These are phyloP conservation scores for Drosophila pruinosa DNA, from an alignment of 1,140 invertebrate species.

Conservation along the genomic window DNA sequence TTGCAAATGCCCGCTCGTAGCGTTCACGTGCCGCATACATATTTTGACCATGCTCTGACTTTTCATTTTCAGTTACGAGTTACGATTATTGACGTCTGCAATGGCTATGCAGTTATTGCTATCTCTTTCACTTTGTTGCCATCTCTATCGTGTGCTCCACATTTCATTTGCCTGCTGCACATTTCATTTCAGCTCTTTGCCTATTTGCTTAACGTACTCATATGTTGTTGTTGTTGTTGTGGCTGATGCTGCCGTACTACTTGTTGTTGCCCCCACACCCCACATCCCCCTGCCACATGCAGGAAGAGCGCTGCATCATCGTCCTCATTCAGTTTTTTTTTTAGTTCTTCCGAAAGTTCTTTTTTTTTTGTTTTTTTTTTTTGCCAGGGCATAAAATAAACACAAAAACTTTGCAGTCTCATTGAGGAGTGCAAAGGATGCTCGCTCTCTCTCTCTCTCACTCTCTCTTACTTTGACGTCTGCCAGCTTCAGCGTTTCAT, in stretches of 20 bases:
- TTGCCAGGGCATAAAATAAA: constrained; percentile 66
- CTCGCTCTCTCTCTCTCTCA: background rate
- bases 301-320: constrained; percentile 51
- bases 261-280: constrained; percentile 21
- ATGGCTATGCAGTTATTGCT: background rate
- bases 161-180: constrained; percentile 64
- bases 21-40: constrained; percentile 21
- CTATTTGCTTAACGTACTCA: constrained; percentile 70
- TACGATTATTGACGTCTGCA: constrained; percentile 38
- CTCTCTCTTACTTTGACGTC: background rate
- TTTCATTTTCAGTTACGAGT: constrained; percentile 56
- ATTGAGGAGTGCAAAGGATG: constrained; percentile 49
- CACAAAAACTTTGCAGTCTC: constrained; percentile 74
- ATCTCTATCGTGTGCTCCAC: constrained; percentile 53
- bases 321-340: constrained; percentile 28
- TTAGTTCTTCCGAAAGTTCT: constrained; percentile 17
- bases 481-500: constrained; percentile 22
- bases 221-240: constrained; percentile 47
- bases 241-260: constrained; percentile 49
- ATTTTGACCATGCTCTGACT: constrained; percentile 44
- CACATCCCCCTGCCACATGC: constrained; percentile 2
- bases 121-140: constrained; percentile 10
- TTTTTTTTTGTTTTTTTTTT: constrained; percentile 15
- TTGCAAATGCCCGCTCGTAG: constrained; percentile 40
- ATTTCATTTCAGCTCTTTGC: constrained; percentile 59